These are phyloP conservation scores for Amphilophus citrinellus DNA, from an alignment of 2,113 vertebrate species.

Conservation along the genomic window DNA sequence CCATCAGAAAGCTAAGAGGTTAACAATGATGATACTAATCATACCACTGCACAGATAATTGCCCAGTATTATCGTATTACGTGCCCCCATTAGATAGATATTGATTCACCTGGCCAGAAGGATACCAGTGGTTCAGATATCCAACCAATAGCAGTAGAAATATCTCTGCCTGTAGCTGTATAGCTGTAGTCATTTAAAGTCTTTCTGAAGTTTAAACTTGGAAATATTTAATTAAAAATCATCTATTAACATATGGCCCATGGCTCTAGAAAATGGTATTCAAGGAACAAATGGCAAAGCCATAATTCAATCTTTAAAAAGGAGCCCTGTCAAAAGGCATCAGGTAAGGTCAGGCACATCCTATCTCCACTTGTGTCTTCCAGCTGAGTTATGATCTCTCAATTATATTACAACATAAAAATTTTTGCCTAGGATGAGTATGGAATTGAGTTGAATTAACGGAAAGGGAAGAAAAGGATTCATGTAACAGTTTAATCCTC, in stretches of 20 bases:
- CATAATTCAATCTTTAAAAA: conserved; percentile 70
- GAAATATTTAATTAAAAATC: conserved; percentile 74
- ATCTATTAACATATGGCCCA: conserved; percentile 66
- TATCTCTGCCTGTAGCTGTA: conserved; percentile 42
- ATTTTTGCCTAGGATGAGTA: conserved; percentile 45
- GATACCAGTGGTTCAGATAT: conserved; percentile 44
- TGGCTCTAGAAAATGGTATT: conserved; percentile 69
- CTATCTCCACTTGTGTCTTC: conserved; percentile 63
- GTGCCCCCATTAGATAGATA: conserved; percentile 64
- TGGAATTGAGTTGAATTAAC: conserved; percentile 65
- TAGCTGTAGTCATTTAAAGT: conserved; percentile 56
- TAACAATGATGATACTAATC: conserved; percentile 63
- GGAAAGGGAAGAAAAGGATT: conserved; percentile 59
- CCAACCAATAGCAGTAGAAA: conserved; percentile 44
- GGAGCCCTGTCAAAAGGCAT: conserved; percentile 67
- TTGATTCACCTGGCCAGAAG: conserved; percentile 64
- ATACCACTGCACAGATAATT: conserved; percentile 60
- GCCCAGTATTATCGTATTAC: conserved; percentile 65
- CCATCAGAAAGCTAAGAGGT: conserved; percentile 59
- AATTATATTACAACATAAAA: conserved; percentile 69
- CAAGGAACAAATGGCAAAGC: conserved; percentile 75
- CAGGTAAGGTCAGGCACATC: conserved; percentile 72
- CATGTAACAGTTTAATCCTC: conserved; percentile 65
- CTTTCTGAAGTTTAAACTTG: conserved; percentile 64
- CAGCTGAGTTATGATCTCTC: conserved; percentile 72